A percentile compares a stretch with the other conserved stretches of the same genome.
phyloP scores from a whole-genome alignment of 2,888 invertebrate genomes.

The Ichneumoninae sp. region DNA sequence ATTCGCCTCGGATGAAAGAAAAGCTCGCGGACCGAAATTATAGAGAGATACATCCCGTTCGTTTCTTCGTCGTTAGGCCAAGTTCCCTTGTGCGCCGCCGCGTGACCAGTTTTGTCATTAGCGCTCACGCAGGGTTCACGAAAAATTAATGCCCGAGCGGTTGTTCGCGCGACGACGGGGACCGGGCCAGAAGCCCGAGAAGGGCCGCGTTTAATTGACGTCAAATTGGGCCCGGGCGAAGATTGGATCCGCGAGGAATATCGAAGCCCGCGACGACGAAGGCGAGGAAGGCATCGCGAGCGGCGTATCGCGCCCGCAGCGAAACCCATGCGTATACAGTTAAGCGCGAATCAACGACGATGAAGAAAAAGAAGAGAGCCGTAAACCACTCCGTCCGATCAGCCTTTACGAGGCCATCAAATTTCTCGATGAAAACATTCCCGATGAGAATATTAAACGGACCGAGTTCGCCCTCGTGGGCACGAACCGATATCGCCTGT shows the following conservation, averaged over 20 bases:
- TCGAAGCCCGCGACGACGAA: slow-evolving; percentile 25
- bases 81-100: slow-evolving; percentile 22
- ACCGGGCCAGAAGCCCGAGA: slow-evolving; percentile 14
- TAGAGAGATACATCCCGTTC: slow-evolving; percentile 42
- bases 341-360: slow-evolving; percentile 44
- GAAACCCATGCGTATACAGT: slow-evolving; percentile 17
- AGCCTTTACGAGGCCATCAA: slow-evolving; percentile 78
- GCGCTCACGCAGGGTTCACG: slow-evolving; percentile 54
- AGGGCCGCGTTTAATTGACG: slow-evolving; percentile 76
- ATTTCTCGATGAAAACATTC: slow-evolving; percentile 78
- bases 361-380: slow-evolving; percentile 25
- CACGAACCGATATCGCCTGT: slow-evolving; percentile 23
- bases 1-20: slow-evolving; percentile 26
- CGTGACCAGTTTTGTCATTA: slow-evolving; percentile 69
- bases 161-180: slow-evolving; percentile 44
- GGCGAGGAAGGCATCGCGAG: slow-evolving; percentile 33
- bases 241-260: slow-evolving; percentile 70
- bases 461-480: slow-evolving; percentile 37
- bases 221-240: slow-evolving; percentile 73
- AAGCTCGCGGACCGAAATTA: slow-evolving; percentile 51
- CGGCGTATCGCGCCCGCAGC: slow-evolving; percentile 20
- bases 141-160: slow-evolving; percentile 64
- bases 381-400: slow-evolving; percentile 40
- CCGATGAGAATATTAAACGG: slow-evolving; percentile 77
- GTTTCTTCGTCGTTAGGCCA: slow-evolving; percentile 27